phyloP scores from a whole-genome alignment of 2,888 invertebrate genomes.

The Campoletis raptor region DNA sequence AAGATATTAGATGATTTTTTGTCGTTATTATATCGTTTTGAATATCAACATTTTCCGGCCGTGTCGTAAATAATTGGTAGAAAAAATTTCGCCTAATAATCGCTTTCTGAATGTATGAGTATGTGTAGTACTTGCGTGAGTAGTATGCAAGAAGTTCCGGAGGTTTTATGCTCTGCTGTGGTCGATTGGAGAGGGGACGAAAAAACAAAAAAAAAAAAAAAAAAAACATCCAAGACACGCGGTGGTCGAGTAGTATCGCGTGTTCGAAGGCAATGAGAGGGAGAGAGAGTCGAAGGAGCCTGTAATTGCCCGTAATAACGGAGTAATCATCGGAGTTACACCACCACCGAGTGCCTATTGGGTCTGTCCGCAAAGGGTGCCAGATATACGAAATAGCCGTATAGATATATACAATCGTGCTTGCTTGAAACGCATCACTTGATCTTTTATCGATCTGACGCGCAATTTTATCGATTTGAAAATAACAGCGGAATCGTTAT shows the following conservation, averaged over 20 bases:
- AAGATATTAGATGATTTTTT: too few relatives aligned
- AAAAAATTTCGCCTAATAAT: not conserved
- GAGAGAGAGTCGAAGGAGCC: constrained; percentile 60
- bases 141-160: constrained; percentile 38
- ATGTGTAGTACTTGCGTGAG: not conserved
- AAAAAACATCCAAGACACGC: constrained; percentile 57
- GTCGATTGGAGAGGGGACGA: constrained; percentile 29
- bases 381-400: constrained; percentile 15
- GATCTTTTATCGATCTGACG: not conserved
- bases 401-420: constrained; percentile 39
- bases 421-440: not conserved
- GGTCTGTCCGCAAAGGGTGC: constrained; percentile 53
- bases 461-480: not conserved
- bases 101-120: not conserved
- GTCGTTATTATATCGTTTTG: not conserved
- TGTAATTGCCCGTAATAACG: constrained; percentile 77
- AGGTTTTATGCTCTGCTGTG: constrained; percentile 33
- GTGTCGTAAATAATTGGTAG: constrained; percentile 15
- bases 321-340: constrained; percentile 77
- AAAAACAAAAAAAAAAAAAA: constrained; percentile 63
- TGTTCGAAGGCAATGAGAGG: constrained; percentile 71
- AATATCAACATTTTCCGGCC: not conserved
- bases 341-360: constrained; percentile 66
- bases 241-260: constrained; percentile 73
- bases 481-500: not conserved